A percentile compares a stretch with the other conserved stretches of the same genome.
Conservation (phyloP, 2,113 vertebrate genomes). For the Oryzias javanicus region DNA sequence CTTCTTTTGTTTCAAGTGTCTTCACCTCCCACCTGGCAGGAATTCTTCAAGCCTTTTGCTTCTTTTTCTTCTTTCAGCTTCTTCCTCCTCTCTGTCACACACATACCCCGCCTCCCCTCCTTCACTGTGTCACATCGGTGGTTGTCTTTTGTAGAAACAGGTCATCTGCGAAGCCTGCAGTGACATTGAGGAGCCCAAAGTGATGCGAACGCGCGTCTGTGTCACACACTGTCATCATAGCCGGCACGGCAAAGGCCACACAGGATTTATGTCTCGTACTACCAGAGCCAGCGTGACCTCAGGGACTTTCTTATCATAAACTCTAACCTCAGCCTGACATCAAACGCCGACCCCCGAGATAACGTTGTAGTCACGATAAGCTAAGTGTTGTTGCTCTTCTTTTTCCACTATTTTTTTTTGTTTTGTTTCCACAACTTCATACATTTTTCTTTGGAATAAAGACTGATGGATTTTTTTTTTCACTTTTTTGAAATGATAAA, state of each 20-base stretch:
- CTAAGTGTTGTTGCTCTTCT: conserved; percentile 20
- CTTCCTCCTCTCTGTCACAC: conserved; percentile 1
- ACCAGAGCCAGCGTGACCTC: conserved; percentile 69
- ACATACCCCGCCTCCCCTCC: conserved; percentile 23
- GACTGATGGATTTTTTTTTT: not conserved
- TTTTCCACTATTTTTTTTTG: not conserved
- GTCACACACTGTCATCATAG: conserved; percentile 64
- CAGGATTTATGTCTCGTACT: conserved; percentile 75
- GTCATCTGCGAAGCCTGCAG: conserved; percentile 71
- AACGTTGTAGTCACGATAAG: conserved; percentile 69
- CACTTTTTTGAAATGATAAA: no score
- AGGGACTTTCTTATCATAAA: conserved; percentile 80
- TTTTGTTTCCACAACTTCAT: not conserved
- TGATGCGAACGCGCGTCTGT: conserved; percentile 53
- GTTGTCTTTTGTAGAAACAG: conserved; percentile 70
- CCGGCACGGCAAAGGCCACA: conserved; percentile 61
- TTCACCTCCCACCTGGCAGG: not conserved
- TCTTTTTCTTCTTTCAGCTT: conserved; percentile 4
- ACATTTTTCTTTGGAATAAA: not conserved
- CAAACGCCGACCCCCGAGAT: conserved; percentile 64
- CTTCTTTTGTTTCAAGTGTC: not conserved
- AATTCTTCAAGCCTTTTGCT: conserved; percentile 11
- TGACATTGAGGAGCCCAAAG: conserved; percentile 74
- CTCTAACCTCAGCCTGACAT: conserved; percentile 78
- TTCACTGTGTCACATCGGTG: conserved; percentile 47